Evolutionary conservation across 1,140 invertebrate genomes (phyloP), one percentile per base, ranked within the genome.

Genomic region (Drosophila setifemur): DNA sequence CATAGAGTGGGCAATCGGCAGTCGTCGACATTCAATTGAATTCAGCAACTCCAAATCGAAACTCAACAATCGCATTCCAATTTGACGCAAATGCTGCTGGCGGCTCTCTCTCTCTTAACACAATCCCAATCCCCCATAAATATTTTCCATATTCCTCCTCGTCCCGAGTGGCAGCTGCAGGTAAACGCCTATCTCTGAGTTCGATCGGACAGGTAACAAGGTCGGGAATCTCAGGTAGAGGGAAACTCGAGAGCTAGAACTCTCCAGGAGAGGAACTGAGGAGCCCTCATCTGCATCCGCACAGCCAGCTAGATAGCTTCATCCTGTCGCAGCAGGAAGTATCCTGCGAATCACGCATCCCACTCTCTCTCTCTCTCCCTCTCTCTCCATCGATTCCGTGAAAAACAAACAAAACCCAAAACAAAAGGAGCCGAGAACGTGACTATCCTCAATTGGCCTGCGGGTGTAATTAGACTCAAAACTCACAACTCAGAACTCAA

Each of bases 171-270:
- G 33, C 78, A 63, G 79, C 75, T 74, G 79, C 81, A 86, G 81
- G 81, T 85, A 85, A 63, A 67, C 42, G 43, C 50, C 57, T 85
- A 86, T 85, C 81, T 49, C 9, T 53, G 55, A 72, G 45, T 86
- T 52, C 81, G 68, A 85, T 85, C 81, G 74, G 81, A 85, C 81
- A 85, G 81, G 81, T 85, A 85, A 85, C 66, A 64, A 68, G 81
- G 21, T 5, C 21, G 2, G 16, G 33, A 4, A 5, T 2, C 5
- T 7, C 33, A 44, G 50, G 31, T 26, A 23, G 21, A 23, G 5
- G 5, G 21, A 23, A 23, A 23, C 5, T 23, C 21, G 5, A 73
- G 47, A 49, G 35, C n/a, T n/a, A n/a, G n/a, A n/a, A n/a, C n/a
- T n/a, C n/a, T n/a, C n/a, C n/a, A n/a, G n/a, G n/a, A n/a, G n/a